Percentiles rank a stretch among this genome's conserved stretches.
Conservation (phyloP, 2,113 vertebrate species). For the Psophia crepitans region DNA sequence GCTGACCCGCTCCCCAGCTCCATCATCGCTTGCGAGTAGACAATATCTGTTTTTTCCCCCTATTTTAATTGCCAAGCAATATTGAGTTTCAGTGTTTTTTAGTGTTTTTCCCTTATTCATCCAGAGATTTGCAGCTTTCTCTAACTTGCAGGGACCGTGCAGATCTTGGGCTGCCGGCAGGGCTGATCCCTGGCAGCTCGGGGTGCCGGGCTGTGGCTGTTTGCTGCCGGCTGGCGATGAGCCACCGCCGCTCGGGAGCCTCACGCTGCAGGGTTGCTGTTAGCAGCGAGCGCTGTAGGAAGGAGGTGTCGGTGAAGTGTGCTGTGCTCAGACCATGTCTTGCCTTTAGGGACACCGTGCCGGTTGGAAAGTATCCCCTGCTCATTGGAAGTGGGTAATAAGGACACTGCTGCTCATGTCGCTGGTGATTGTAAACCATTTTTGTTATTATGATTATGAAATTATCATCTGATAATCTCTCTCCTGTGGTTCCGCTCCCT, state of each 20-base stretch:
- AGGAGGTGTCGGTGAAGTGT: accelerated
- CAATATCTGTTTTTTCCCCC: no score
- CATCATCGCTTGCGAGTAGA: not conserved
- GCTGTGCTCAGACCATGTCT: not conserved
- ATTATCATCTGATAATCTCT: not conserved
- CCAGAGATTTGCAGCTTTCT: not conserved
- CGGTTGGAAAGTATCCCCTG: accelerated
- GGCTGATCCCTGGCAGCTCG: not conserved
- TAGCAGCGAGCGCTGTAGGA: accelerated
- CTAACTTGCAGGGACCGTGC: accelerated
- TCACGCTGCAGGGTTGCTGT: accelerated
- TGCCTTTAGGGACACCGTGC: not conserved
- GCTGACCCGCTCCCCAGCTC: not conserved
- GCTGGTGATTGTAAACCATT: not conserved
- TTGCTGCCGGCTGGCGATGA: accelerated
- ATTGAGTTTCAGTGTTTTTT: not conserved
- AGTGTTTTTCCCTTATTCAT: not conserved
- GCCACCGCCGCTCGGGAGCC: accelerated
- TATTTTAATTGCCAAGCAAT: accelerated
- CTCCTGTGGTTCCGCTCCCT: not conserved
- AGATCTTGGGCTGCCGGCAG: not conserved
- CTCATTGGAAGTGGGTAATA: not conserved
- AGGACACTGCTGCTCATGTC: not conserved
- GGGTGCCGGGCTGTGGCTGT: not conserved
- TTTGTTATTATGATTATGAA: not conserved